phyloP scores from a whole-genome alignment of 2,888 invertebrate genomes.

The Drosophila macrospina region DNA sequence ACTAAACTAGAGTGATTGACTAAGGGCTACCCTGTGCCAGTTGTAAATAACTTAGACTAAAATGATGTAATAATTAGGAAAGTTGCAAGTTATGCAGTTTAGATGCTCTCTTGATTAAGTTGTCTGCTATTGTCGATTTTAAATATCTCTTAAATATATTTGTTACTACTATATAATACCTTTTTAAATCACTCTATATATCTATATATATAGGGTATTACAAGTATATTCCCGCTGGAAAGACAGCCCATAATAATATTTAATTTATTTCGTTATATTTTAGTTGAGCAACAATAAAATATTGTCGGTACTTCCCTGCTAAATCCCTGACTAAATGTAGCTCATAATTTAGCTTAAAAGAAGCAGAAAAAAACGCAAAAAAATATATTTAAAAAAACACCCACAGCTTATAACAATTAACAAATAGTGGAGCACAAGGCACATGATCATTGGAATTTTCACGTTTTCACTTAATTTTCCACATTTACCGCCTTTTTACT shows the following conservation, averaged over 20 bases:
- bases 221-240: constrained; percentile 5
- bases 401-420: constrained; percentile 49
- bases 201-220: background rate
- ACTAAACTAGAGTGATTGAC: background rate
- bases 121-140: background rate
- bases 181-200: background rate
- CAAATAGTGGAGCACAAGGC: constrained; percentile 48
- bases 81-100: too few species aligned
- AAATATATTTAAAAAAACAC: constrained; percentile 27
- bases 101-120: background rate
- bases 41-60: background rate
- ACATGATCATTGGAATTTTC: constrained; percentile 26
- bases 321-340: constrained; percentile 48
- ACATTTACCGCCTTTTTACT: constrained; percentile 10
- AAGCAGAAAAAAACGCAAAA: background rate
- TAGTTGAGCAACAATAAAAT: constrained; percentile 18
- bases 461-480: constrained; percentile 27
- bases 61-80: background rate
- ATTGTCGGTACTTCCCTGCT: constrained; percentile 35
- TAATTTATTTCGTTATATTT: constrained; percentile 41
- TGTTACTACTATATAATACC: background rate
- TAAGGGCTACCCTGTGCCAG: background rate
- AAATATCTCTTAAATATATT: background rate
- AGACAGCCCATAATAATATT: constrained; percentile 29
- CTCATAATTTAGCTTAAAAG: constrained; percentile 45